Conservation (phyloP, 2,113 vertebrate genomes). For the Varanus salvator region DNA sequence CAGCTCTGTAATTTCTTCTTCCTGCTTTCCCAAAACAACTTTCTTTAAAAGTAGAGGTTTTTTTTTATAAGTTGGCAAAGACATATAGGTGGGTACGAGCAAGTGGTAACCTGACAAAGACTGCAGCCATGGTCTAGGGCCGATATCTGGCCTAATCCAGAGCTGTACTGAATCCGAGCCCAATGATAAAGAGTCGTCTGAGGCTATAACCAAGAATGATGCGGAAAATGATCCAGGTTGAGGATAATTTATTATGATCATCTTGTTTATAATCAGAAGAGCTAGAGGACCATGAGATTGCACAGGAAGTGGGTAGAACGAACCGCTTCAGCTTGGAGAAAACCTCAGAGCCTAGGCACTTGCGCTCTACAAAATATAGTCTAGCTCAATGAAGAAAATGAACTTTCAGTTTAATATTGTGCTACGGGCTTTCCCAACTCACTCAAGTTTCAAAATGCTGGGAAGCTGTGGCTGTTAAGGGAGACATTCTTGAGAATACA, state of each 20-base stretch:
- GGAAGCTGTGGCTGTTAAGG: too few species aligned
- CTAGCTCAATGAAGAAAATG: neutral
- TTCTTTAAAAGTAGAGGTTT: constrained; percentile 9
- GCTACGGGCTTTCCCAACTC: too few species aligned
- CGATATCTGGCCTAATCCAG: neutral
- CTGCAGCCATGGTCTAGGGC: neutral
- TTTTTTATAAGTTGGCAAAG: neutral
- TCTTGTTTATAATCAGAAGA: neutral
- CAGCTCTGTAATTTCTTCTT: constrained; percentile 36
- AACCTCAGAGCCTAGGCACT: neutral
- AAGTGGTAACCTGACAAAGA: neutral
- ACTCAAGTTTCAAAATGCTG: too few species aligned
- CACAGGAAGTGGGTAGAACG: neutral
- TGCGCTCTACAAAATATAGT: neutral
- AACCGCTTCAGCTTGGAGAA: neutral
- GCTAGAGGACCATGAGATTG: too few species aligned
- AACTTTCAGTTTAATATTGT: too few species aligned
- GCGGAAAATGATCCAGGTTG: neutral
- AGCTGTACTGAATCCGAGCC: neutral
- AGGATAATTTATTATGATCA: neutral
- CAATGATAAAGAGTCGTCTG: neutral
- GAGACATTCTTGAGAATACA: too few species aligned
- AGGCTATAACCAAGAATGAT: neutral
- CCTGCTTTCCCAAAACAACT: constrained; percentile 32
- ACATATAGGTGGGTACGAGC: neutral